A percentile compares a stretch with the other conserved stretches of the same genome.
phyloP scores from a whole-genome alignment of 2,113 vertebrate species.

The Seriola quinqueradiata region DNA sequence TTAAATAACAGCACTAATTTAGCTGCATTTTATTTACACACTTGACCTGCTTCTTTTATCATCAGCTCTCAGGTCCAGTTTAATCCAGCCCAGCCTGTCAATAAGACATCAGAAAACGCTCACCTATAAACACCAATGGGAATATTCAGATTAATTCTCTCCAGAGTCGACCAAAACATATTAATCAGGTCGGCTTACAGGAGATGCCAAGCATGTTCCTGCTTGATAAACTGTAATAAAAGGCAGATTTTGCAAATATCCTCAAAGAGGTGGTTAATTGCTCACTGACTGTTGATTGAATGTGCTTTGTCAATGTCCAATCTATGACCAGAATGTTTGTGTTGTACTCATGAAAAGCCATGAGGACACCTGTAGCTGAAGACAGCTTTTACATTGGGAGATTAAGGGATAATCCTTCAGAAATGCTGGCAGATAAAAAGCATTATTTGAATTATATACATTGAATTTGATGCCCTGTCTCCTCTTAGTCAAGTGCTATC shows the following conservation, averaged over 20 bases:
- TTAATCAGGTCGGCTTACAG: slow-evolving; percentile 68
- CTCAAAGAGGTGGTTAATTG: slow-evolving; percentile 67
- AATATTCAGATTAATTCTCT: slow-evolving; percentile 70
- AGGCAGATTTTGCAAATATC: slow-evolving; percentile 64
- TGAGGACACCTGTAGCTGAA: slow-evolving; percentile 52
- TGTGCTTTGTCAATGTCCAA: slow-evolving; percentile 47
- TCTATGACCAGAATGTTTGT: slow-evolving; percentile 53
- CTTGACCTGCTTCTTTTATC: slow-evolving; percentile 34
- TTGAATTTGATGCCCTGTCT: slow-evolving; percentile 47
- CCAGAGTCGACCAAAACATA: slow-evolving; percentile 56
- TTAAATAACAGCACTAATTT: slow-evolving; percentile 25
- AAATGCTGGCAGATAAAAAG: slow-evolving; percentile 61
- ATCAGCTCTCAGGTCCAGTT: slow-evolving; percentile 35
- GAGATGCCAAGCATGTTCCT: slow-evolving; percentile 64
- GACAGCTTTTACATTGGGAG: slow-evolving; percentile 44
- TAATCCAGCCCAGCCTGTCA: slow-evolving; percentile 59
- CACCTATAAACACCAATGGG: slow-evolving; percentile 61
- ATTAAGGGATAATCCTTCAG: slow-evolving; percentile 69
- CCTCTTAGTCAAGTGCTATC: slow-evolving; percentile 28
- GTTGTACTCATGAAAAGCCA: slow-evolving; percentile 34
- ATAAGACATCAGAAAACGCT: slow-evolving; percentile 59
- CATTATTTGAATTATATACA: too few relatives aligned
- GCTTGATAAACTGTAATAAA: slow-evolving; percentile 66
- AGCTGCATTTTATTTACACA: slow-evolving; percentile 22
- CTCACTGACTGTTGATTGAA: slow-evolving; percentile 55